Percentiles rank a stretch among this genome's conserved stretches.
Evolutionary conservation across 2,797 vertebrate species (phyloP).

Genomic region (Chiroxiphia lanceolata): DNA sequence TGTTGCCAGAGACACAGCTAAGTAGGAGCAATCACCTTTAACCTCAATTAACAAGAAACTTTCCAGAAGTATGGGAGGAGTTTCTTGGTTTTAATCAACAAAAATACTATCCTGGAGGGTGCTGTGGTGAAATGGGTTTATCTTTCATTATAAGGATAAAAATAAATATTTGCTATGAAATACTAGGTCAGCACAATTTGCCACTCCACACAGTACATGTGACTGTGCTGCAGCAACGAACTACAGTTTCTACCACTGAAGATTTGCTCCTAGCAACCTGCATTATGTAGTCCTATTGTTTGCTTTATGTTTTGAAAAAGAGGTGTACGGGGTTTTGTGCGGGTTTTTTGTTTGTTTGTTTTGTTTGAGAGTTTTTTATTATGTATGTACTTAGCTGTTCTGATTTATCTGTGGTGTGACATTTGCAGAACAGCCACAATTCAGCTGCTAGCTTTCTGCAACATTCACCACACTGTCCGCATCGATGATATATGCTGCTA

Average conservation of each 20-base stretch:
- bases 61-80: background rate
- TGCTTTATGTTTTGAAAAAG: background rate
- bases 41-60: background rate
- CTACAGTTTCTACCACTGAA: background rate
- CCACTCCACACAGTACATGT: background rate
- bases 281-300: background rate
- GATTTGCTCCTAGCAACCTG: background rate
- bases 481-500: background rate
- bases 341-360: background rate
- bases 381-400: background rate
- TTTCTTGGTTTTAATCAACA: background rate
- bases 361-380: background rate
- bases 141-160: background rate
- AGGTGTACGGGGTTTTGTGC: background rate
- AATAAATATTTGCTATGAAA: background rate
- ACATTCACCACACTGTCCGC: background rate
- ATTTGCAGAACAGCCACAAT: background rate
- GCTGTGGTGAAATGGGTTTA: background rate
- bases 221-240: background rate
- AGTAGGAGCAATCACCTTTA: background rate
- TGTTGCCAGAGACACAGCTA: background rate
- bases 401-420: background rate
- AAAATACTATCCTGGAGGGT: background rate
- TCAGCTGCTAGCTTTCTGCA: conserved; percentile 8
- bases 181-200: background rate